These are phyloP conservation scores for Ctenoplectra terminalis DNA, from an alignment of 1,140 invertebrate genomes.

Conservation along the genomic window DNA sequence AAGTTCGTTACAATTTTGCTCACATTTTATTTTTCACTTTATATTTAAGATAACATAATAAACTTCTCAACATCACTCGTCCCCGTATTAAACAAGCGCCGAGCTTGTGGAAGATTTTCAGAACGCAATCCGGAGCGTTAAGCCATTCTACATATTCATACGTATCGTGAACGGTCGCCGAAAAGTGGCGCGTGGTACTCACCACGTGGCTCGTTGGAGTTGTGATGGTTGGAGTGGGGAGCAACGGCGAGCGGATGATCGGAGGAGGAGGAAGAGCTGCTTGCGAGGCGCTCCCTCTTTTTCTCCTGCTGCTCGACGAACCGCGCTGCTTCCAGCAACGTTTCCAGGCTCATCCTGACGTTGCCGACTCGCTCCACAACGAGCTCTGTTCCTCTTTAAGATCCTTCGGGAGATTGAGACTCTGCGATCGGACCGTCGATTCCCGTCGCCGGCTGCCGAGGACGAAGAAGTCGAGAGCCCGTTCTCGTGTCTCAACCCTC, in stretches of 20 bases:
- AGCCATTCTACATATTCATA: conserved; percentile 9
- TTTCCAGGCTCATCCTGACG: conserved; percentile 90
- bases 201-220: conserved; percentile 80
- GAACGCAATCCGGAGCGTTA: neutral
- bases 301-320: conserved; percentile 90
- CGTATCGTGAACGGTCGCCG: conserved; percentile 54
- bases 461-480: conserved; percentile 75
- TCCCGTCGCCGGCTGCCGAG: conserved; percentile 77
- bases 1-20: neutral
- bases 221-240: conserved; percentile 78
- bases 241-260: conserved; percentile 78
- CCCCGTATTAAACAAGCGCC: no score
- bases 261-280: conserved; percentile 75
- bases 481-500: conserved; percentile 64
- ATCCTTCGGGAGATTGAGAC: conserved; percentile 76
- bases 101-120: conserved; percentile 3
- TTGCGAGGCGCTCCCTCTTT: conserved; percentile 78
- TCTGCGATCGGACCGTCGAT: conserved; percentile 63
- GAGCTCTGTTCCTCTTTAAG: conserved; percentile 54
- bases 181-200: conserved; percentile 73
- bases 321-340: conserved; percentile 91
- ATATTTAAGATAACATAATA: neutral
- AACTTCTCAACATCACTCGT: neutral
- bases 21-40: neutral
- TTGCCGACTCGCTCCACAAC: conserved; percentile 76